Base-by-base conservation (phyloP, 1,140 invertebrate genomes). In the Solenopsis fugax region DNA sequence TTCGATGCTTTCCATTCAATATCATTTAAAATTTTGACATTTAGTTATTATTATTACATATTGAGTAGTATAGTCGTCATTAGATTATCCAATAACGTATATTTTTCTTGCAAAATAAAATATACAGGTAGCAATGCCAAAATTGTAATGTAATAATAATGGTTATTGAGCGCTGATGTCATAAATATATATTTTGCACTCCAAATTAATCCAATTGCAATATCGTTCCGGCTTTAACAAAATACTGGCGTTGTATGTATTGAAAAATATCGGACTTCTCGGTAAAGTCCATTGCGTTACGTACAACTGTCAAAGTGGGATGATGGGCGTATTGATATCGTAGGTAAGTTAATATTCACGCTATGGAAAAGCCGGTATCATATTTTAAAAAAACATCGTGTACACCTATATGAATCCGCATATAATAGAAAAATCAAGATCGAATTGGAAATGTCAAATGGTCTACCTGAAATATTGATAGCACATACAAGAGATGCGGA, bases 321-420 rank as follows among this genome's bases (percentile, higher is more conserved):
- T 29, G 29, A 41, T 62, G 62, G 62, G 4, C 21, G 13, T 80
- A 80, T 69, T 67, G 77, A 54, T 56, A 56, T 67, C 34, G 1
- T 21, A 67, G n/a, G 62, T 80, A 80, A 80, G 60, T 67, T 69
- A 80, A 80, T 80, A 80, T 80, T 80, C 45, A 50, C 48, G 34
- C 34, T 52, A 24, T 41, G 62, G 18, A 80, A 80, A 54, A 54
- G 62, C 62, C 48, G 24, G n/a, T 80, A 80, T 54, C 18, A 54
- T 54, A 69, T 80, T 80, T 80, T 24, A 18, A n/a, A 69, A 62
- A 67, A 80, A 29, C 13, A 60, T 62, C 16, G 1, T 29, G 60
- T 80, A 52, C 29, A 5, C n/a, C 6, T 3, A 21, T 48, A 34
- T 37, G 16, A 80, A 65, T 52, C 13, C 4, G 50, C 60, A 52